Evolutionary conservation across 2,797 vertebrate genomes (phyloP).

Genomic region (Furcifer pardalis): DNA sequence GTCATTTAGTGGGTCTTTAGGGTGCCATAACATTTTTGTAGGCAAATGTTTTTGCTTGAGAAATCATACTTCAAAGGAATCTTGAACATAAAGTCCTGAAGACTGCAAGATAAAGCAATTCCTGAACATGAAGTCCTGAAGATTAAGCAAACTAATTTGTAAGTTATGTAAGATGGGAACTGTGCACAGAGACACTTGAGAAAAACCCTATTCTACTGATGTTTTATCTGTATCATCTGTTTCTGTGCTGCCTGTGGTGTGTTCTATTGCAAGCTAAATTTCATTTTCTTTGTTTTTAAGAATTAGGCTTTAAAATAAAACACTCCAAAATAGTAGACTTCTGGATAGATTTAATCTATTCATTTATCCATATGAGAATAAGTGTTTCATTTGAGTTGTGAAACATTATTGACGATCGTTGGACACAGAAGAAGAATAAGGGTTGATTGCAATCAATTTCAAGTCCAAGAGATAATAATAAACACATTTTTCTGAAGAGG

Average conservation of each 20-base stretch:
- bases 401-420: slow-evolving; percentile 50
- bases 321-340: neutral
- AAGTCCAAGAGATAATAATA: slow-evolving; percentile 50
- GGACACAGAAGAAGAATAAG: slow-evolving; percentile 36
- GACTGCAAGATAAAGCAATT: too few species aligned
- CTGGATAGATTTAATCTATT: slow-evolving; percentile 36
- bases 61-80: too few species aligned
- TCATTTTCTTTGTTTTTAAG: neutral
- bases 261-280: neutral
- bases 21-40: too few species aligned
- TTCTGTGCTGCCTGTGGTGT: neutral
- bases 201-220: too few species aligned
- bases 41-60: too few species aligned
- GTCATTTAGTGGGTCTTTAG: too few species aligned
- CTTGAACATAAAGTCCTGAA: too few species aligned
- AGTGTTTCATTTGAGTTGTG: slow-evolving; percentile 33
- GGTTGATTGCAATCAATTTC: slow-evolving; percentile 67
- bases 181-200: too few species aligned
- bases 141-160: too few species aligned
- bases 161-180: too few species aligned
- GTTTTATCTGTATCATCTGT: too few species aligned
- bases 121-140: too few species aligned
- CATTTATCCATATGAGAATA: slow-evolving; percentile 35
- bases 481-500: slow-evolving; percentile 43
- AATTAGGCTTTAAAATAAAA: neutral